Percentiles rank a stretch among this genome's conserved stretches.
These are phyloP conservation scores for Stenodera caucasica DNA, from an alignment of 2,888 invertebrate species.

Conservation along the genomic window DNA sequence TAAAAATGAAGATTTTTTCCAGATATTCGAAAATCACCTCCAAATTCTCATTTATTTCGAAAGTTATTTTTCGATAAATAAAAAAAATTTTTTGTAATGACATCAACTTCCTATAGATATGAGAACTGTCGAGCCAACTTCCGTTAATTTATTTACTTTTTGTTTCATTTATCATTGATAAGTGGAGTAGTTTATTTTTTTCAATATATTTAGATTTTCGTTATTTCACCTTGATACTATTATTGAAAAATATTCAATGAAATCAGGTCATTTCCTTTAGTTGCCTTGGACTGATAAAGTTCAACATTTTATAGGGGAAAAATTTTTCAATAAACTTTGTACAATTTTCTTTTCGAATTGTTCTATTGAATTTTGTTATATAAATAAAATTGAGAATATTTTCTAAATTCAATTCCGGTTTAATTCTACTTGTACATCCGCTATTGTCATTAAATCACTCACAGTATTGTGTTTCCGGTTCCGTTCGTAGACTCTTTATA, in stretches of 20 bases:
- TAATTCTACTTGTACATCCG: not conserved
- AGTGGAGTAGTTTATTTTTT: not conserved
- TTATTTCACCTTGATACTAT: conserved; percentile 7
- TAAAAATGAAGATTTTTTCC: too few species aligned
- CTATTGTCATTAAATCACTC: conserved; percentile 4
- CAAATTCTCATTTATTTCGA: too few species aligned
- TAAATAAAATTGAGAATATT: not conserved
- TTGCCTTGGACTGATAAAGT: conserved; percentile 8
- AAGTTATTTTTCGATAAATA: too few species aligned
- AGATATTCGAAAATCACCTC: too few species aligned
- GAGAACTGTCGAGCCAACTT: conserved; percentile 16
- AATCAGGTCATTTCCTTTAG: conserved; percentile 8
- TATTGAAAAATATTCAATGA: not conserved
- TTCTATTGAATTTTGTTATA: too few species aligned
- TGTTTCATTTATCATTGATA: conserved; percentile 10
- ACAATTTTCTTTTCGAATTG: too few species aligned
- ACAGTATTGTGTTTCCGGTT: not conserved
- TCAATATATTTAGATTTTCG: not conserved
- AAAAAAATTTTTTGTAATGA: not conserved
- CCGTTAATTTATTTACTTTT: conserved; percentile 15
- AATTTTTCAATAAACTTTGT: too few species aligned
- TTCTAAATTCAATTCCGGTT: not conserved
- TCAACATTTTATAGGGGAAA: not conserved
- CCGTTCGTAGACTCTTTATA: not conserved
- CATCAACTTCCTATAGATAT: conserved; percentile 22